Conservation (phyloP, 2,113 vertebrate species). For the Notarius quadriscutis region DNA sequence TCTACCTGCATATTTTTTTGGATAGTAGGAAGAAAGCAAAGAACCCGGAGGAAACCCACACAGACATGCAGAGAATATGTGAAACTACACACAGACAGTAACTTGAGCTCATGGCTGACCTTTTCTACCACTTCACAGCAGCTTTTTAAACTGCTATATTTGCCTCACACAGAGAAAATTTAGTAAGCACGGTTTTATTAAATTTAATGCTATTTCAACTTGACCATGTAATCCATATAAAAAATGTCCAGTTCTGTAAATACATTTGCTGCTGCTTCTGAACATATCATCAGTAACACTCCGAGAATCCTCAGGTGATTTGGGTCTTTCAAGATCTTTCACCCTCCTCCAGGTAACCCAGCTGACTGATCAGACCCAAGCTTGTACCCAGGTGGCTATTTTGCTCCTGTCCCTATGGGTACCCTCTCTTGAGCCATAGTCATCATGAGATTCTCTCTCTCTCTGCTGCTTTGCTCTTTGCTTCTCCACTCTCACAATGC, state of each 20-base stretch:
- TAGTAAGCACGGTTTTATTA: not conserved
- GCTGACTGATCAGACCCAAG: not conserved
- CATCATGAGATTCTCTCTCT: not conserved
- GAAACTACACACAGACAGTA: not conserved
- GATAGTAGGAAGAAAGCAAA: not conserved
- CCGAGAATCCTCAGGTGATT: not conserved
- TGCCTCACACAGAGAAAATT: not conserved
- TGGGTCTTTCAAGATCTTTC: not conserved
- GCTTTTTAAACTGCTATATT: not conserved
- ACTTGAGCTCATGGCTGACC: not conserved
- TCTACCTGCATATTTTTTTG: not conserved
- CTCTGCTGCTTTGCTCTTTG: not conserved
- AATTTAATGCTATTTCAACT: not conserved
- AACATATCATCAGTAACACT: not conserved
- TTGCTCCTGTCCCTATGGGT: not conserved
- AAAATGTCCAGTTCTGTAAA: not conserved
- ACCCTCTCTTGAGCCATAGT: not conserved
- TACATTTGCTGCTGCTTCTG: not conserved
- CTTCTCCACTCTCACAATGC: not conserved
- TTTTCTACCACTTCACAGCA: slow-evolving; percentile 1
- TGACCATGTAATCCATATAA: not conserved
- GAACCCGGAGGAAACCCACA: not conserved
- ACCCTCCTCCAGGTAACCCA: not conserved
- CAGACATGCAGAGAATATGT: not conserved
- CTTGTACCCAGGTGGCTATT: not conserved